A percentile compares a stretch with the other conserved stretches of the same genome.
Conservation (phyloP, 2,797 vertebrate genomes). For the Natrix natrix region DNA sequence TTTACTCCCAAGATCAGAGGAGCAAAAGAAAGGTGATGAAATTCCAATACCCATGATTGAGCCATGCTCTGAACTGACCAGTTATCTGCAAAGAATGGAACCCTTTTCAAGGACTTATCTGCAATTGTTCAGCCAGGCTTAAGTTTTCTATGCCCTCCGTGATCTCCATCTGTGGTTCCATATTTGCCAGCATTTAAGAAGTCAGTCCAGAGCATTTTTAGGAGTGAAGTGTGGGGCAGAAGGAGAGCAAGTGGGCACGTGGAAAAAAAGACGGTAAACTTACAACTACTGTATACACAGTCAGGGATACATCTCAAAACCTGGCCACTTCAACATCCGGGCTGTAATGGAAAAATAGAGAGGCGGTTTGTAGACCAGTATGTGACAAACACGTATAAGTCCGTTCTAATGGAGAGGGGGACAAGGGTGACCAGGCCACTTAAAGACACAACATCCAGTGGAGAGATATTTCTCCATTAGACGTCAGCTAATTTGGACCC, state of each 20-base stretch:
- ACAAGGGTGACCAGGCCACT: neutral
- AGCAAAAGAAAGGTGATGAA: neutral
- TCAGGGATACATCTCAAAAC: constrained; percentile 83
- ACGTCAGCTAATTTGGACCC: neutral
- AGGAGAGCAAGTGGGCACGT: constrained; percentile 37
- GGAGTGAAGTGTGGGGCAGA: neutral
- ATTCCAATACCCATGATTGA: constrained; percentile 12
- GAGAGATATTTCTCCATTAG: neutral
- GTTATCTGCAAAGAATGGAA: neutral
- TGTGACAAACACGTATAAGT: neutral
- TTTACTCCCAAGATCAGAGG: neutral
- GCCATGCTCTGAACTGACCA: constrained; percentile 6
- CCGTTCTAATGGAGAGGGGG: neutral
- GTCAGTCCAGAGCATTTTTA: constrained; percentile 43
- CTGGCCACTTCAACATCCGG: constrained; percentile 89
- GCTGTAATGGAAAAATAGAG: constrained; percentile 92
- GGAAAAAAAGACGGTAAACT: constrained; percentile 75
- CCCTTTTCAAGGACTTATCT: neutral
- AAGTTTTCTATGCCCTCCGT: neutral
- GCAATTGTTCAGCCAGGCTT: neutral
- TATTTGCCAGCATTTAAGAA: constrained; percentile 37
- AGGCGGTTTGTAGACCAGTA: constrained; percentile 70
- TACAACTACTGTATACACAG: constrained; percentile 78
- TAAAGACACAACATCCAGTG: neutral
- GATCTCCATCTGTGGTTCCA: constrained; percentile 14